These are phyloP conservation scores for Dermolepida albohirtum DNA, from an alignment of 2,888 invertebrate species.

Conservation along the genomic window DNA sequence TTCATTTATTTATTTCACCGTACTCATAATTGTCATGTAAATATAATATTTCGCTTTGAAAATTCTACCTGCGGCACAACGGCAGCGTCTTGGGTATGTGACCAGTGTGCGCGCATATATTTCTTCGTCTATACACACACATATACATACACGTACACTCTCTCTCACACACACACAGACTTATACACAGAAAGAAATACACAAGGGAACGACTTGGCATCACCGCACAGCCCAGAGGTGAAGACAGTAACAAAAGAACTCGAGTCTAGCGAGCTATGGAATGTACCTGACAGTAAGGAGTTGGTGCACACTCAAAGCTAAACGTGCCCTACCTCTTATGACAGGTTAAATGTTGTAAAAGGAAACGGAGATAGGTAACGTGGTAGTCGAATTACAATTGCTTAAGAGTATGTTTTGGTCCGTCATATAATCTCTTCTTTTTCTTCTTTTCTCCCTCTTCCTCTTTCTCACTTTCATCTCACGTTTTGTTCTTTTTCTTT, in stretches of 20 bases:
- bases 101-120: no score
- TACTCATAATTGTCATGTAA: constrained; percentile 39
- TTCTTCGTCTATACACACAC: no score
- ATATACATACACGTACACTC: no score
- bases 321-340: constrained; percentile 40
- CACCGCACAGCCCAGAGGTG: constrained; percentile 46
- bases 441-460: constrained; percentile 1
- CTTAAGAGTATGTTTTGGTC: constrained; percentile 30
- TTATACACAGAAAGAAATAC: background rate
- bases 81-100: constrained; percentile 8
- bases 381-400: constrained; percentile 37
- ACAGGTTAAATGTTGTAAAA: constrained; percentile 39
- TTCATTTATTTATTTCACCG: constrained; percentile 36
- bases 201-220: constrained; percentile 42
- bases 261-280: constrained; percentile 46
- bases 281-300: constrained; percentile 45
- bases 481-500: background rate
- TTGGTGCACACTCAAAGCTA: constrained; percentile 38
- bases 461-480: no score
- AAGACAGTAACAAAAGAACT: constrained; percentile 49
- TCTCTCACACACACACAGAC: no score
- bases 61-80: constrained; percentile 37
- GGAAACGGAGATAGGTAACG: constrained; percentile 38
- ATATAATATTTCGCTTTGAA: constrained; percentile 39
- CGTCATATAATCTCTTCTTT: constrained; percentile 31